Percentiles rank a stretch among this genome's conserved stretches.
phyloP scores from a whole-genome alignment of 2,888 invertebrate genomes.

The Lamellibrachia satsuma region DNA sequence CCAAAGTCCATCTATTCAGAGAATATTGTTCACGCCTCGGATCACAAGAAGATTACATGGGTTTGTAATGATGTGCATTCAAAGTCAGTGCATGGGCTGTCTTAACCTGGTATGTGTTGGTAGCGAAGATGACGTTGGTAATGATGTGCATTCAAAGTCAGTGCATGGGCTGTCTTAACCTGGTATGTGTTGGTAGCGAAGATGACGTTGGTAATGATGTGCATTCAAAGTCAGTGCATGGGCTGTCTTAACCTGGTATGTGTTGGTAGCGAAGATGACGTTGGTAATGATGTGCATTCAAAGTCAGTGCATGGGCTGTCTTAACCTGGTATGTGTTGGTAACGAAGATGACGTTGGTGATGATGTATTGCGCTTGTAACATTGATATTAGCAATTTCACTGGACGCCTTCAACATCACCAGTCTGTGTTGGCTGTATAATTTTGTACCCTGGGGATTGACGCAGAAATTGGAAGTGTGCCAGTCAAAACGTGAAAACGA shows the following conservation, averaged over 20 bases:
- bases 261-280: no score
- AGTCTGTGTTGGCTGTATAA: no score
- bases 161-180: no score
- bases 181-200: no score
- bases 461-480: no score
- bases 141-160: not conserved
- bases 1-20: not conserved
- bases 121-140: no score
- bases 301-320: no score
- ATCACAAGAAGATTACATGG: not conserved
- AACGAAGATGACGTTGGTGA: not conserved
- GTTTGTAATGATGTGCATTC: not conserved
- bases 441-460: no score
- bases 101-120: no score
- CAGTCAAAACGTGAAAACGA: no score
- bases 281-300: no score
- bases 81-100: not conserved
- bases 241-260: no score
- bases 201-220: not conserved
- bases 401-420: not conserved
- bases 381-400: not conserved
- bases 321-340: not conserved
- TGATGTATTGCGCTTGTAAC: not conserved
- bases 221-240: not conserved
- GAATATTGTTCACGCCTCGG: not conserved